A percentile compares a stretch with the other conserved stretches of the same genome.
These are phyloP conservation scores for Callipepla californica DNA, from an alignment of 2,113 vertebrate species.

Conservation along the genomic window DNA sequence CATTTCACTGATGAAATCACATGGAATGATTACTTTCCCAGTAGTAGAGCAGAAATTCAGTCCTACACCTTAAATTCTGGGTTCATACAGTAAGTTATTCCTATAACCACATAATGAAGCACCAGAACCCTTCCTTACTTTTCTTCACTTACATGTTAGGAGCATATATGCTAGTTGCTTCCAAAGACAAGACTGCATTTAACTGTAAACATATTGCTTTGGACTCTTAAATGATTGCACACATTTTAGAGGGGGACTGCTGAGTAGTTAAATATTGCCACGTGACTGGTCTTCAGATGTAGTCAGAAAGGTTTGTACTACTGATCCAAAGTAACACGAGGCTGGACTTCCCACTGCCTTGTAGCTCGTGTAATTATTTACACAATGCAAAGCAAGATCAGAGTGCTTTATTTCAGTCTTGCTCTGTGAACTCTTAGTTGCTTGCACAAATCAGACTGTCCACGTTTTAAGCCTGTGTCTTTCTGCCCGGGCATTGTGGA, in stretches of 20 bases:
- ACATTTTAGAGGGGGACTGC: background rate
- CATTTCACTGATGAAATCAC: constrained; percentile 13
- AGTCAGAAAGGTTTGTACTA: background rate
- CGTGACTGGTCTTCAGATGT: constrained; percentile 8
- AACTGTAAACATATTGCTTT: background rate
- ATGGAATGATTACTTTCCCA: constrained; percentile 6
- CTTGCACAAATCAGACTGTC: background rate
- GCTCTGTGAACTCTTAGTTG: background rate
- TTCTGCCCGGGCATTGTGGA: constrained; percentile 36
- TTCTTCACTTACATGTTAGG: background rate
- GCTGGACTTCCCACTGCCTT: constrained; percentile 15
- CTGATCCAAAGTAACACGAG: constrained; percentile 34
- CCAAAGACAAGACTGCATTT: constrained; percentile 32
- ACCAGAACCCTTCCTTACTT: constrained; percentile 6
- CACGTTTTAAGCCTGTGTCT: background rate
- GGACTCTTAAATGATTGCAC: background rate
- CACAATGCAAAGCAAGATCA: background rate
- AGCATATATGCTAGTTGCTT: constrained; percentile 37
- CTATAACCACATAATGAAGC: constrained; percentile 8
- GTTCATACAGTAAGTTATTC: constrained; percentile 26
- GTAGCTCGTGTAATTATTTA: constrained; percentile 15
- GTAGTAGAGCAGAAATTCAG: background rate
- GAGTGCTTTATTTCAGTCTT: background rate
- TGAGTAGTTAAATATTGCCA: constrained; percentile 6
- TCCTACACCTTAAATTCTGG: constrained; percentile 5